These are phyloP conservation scores for Semnopithecus entellus DNA, from an alignment of 2,113 vertebrate species.

Conservation along the genomic window DNA sequence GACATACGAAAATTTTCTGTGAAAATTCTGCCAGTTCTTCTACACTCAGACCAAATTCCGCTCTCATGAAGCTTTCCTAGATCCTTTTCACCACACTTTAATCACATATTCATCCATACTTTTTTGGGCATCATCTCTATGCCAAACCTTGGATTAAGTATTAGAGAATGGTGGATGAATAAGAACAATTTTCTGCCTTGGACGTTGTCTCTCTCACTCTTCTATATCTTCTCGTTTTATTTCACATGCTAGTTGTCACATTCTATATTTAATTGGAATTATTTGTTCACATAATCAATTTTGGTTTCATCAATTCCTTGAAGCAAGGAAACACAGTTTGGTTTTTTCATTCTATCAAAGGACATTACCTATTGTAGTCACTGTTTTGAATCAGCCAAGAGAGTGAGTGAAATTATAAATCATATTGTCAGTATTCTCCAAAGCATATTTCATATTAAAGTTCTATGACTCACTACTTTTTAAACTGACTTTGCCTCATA, in stretches of 20 bases:
- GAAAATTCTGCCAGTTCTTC: background rate
- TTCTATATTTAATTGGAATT: background rate
- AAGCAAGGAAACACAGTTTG: background rate
- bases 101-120: background rate
- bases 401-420: background rate
- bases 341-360: background rate
- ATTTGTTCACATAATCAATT: background rate
- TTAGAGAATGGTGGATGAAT: background rate
- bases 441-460: background rate
- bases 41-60: background rate
- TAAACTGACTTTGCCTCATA: background rate
- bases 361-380: background rate
- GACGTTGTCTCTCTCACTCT: background rate
- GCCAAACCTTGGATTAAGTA: background rate
- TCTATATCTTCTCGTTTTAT: background rate
- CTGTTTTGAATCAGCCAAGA: background rate
- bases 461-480: constrained; percentile 2
- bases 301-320: background rate
- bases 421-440: background rate
- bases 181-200: background rate
- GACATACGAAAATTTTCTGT: background rate
- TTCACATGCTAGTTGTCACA: background rate
- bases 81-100: background rate
- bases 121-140: background rate
- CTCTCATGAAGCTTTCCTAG: background rate